These are phyloP conservation scores for Lepeophtheirus nordmannii DNA, from an alignment of 2,888 invertebrate species.

Conservation along the genomic window DNA sequence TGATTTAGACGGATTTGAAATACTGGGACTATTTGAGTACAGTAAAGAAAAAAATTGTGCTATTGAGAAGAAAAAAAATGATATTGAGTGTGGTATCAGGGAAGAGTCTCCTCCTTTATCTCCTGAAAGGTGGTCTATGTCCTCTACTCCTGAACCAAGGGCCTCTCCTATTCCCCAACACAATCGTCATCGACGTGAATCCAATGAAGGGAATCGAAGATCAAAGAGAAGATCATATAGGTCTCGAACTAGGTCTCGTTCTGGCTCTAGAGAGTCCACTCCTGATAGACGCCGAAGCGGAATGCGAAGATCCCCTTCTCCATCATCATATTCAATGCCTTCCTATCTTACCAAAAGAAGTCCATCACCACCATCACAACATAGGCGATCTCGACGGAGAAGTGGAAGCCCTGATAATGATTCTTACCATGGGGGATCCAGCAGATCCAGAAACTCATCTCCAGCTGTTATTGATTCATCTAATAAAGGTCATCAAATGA, in stretches of 20 bases:
- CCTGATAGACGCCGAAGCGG: slow-evolving; percentile 26
- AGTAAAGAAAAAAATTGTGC: slow-evolving; percentile 89
- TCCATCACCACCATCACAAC: slow-evolving; percentile 27
- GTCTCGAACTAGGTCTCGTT: slow-evolving; percentile 26
- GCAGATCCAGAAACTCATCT: neutral
- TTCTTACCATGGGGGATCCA: neutral
- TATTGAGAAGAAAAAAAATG: slow-evolving; percentile 69
- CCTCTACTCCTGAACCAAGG: neutral
- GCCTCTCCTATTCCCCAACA: neutral
- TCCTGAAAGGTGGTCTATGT: slow-evolving; percentile 4
- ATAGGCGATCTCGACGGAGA: slow-evolving; percentile 25
- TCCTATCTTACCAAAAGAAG: slow-evolving; percentile 25
- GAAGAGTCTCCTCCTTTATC: slow-evolving; percentile 45
- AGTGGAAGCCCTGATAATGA: neutral
- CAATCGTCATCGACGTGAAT: neutral
- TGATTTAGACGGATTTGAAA: slow-evolving; percentile 94
- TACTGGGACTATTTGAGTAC: slow-evolving; percentile 89
- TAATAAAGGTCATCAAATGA: slow-evolving; percentile 91
- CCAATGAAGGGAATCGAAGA: neutral
- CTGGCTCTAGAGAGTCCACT: slow-evolving; percentile 26
- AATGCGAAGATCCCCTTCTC: slow-evolving; percentile 33
- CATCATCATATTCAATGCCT: slow-evolving; percentile 21
- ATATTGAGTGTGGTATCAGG: slow-evolving; percentile 53
- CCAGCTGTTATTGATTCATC: slow-evolving; percentile 45
- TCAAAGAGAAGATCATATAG: neutral